These are phyloP conservation scores for Stomatorhinus walkeri DNA, from an alignment of 2,797 vertebrate species.

Conservation along the genomic window DNA sequence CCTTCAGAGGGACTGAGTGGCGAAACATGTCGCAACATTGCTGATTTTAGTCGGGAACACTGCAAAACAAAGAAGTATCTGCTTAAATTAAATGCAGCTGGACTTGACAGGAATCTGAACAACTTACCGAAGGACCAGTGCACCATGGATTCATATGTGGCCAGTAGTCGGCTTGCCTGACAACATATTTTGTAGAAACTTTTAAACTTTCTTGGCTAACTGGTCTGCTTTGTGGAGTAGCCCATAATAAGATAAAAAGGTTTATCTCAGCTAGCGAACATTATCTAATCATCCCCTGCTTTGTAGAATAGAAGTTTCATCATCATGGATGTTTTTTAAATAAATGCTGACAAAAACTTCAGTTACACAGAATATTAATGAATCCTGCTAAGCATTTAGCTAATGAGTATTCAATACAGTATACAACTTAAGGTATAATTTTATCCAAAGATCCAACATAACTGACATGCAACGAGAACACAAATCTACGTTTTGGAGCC, in stretches of 20 bases:
- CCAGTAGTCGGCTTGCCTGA: neutral
- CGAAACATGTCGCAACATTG: neutral
- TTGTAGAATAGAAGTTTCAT: neutral
- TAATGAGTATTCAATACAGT: neutral
- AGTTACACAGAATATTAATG: neutral
- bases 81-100: neutral
- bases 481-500: neutral
- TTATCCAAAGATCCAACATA: neutral
- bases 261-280: neutral
- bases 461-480: neutral
- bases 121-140: neutral
- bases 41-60: neutral
- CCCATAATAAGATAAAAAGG: neutral
- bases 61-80: neutral
- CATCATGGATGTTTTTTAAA: neutral
- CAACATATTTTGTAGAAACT: neutral
- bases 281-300: neutral
- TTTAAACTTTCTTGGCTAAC: neutral
- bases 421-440: neutral
- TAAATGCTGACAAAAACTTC: neutral
- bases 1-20: neutral
- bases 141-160: neutral
- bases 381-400: neutral
- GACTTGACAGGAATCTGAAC: neutral
- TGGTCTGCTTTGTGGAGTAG: neutral